Evolutionary conservation across 2,797 vertebrate genomes (phyloP), one percentile per base, ranked within the genome.

Genomic region (Champsocephalus gunnari): DNA sequence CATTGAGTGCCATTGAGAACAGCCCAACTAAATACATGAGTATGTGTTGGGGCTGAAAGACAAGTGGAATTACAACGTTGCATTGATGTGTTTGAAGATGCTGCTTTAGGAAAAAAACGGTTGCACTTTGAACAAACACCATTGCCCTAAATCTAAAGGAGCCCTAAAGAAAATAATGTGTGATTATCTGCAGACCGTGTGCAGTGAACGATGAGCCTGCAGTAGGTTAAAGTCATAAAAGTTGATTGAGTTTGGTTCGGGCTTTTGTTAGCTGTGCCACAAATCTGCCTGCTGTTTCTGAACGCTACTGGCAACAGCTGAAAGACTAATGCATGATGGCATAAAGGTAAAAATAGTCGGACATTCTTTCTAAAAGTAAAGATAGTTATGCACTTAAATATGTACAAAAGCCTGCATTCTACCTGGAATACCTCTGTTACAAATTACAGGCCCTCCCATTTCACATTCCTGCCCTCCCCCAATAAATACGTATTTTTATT

Each of bases 161-260:
- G 19, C 44, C 43, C 34, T 41, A n/a, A 34, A 44, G 34, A 67
- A 50, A 59, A 60, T 63, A 7, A n/a, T 56, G 55, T 81, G 70
- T 71, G 75, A 28, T 34, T 78, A 53, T 62, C 66, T 34, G 76
- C 64, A 66, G 61, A 61, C 66, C 19, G 66, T 70, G 43, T 66
- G 14, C 38, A 63, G 41, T 58, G 75, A 66, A 59, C 72, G 81
- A 83, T 75, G 73, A 74, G 74, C 70, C 19, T 50, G 62, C 69
- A 51, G 71, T 61, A 47, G 57, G 68, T 71, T 53, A 65, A 75
- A 70, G 73, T 84, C 73, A 58, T 80, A 73, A 78, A 83, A 85
- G 66, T 80, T 88, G 84, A 85, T 79, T 80, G 56, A 70, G 85
- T 89, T 71, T 82, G 73, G 79, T 68, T 78, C 79, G 82, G 75